Base-by-base conservation (phyloP, 1,140 invertebrate genomes). In the Drosophila serrata region DNA sequence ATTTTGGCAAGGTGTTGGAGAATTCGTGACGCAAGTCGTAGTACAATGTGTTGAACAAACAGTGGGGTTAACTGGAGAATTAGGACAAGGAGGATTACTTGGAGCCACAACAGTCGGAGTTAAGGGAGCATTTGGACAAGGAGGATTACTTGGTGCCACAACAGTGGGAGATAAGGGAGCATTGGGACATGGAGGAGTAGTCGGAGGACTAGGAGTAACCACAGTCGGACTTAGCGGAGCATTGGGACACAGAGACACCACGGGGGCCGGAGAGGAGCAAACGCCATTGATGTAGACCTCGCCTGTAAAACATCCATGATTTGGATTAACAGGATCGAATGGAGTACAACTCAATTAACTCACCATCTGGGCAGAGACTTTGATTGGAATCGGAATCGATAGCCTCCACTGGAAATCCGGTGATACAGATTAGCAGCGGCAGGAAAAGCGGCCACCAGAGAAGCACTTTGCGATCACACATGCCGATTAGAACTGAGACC, bases 401-500 rank as follows among this genome's bases (percentile, higher is more conserved):
- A 24, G 61, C 51, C 37, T 8, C 35, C 19, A 13, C 49, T 68
- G 76, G 22, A 48, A 61, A 2, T 4, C 29, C n/a, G 11, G 43
- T 7, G 27, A 39, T 35, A 31, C 51, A 56, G 39, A 68, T 64
- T 42, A 69, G 15, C n/a, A 82, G 24, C 51, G 82, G 31, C 45
- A 65, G 22, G 35, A 33, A 33, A 7, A 37, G 62, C 60, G 45
- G 24, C 45, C 19, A n/a, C 43, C 61, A 46, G 55, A 37, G 12
- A 24, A 69, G 45, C n/a, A 75, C 81, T 72, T 90, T 76, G 45
- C 53, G 49, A 64, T 35, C 57, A 61, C 46, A 69, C 86, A 90
- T 90, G 17, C 33, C 69, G 80, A 81, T 72, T 76, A 45, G 45
- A 78, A 79, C 79, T 85, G 43, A 85, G 15, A 11, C n/a, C n/a